Evolutionary conservation across 2,797 vertebrate genomes (phyloP).

Genomic region (Oreochromis mossambicus): DNA sequence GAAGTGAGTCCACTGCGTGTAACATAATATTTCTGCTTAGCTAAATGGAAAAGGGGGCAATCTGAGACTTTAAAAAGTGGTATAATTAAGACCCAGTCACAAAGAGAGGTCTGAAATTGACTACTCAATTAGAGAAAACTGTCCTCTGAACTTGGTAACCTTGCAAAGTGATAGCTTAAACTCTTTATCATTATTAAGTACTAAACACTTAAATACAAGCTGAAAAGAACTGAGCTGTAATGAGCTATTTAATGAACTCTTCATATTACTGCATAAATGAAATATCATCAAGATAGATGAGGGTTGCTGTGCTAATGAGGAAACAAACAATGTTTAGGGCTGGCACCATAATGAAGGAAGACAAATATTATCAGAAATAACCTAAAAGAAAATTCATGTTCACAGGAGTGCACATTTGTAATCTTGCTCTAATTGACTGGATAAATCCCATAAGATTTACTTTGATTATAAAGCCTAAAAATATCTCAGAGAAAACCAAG

Average conservation of each 20-base stretch:
- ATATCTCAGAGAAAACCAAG: conserved; percentile 46
- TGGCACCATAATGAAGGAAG: neutral
- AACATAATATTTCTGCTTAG: conserved; percentile 28
- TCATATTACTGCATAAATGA: neutral
- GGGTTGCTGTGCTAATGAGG: neutral
- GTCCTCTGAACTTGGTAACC: conserved; percentile 33
- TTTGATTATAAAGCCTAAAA: conserved; percentile 67
- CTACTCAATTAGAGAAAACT: conserved; percentile 30
- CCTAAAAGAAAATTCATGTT: neutral
- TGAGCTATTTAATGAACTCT: conserved; percentile 2
- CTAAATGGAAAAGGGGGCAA: conserved; percentile 41
- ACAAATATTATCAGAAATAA: conserved; percentile 14
- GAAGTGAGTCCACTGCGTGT: conserved; percentile 24
- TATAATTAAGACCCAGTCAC: conserved; percentile 52
- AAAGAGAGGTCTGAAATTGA: conserved; percentile 16
- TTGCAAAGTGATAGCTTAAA: neutral
- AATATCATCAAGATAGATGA: neutral
- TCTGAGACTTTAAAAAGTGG: conserved; percentile 19
- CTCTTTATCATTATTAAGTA: conserved; percentile 19
- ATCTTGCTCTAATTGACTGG: conserved; percentile 64
- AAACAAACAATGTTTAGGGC: neutral
- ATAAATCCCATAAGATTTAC: conserved; percentile 63
- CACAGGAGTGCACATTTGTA: conserved; percentile 46
- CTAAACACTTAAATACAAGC: neutral
- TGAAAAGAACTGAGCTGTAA: conserved; percentile 11